phyloP scores from a whole-genome alignment of 2,888 invertebrate genomes.

The Macrosoma leucophasiata region DNA sequence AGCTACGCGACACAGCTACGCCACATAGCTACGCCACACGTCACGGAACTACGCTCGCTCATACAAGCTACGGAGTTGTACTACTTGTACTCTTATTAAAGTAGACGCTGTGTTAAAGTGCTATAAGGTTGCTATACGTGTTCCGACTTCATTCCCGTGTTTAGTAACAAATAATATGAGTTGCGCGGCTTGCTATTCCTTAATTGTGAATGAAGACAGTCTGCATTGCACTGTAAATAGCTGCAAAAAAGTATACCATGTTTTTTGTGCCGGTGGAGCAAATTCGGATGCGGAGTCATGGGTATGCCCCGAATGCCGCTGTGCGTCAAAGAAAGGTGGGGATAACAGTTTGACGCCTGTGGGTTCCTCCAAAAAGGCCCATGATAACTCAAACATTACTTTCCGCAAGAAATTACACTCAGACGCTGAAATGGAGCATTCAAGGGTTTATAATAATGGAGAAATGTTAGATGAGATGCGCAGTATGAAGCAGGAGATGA shows the following conservation, averaged over 20 bases:
- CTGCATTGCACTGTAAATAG: constrained; percentile 1
- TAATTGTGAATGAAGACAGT: constrained; percentile 1
- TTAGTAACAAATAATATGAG: not conserved
- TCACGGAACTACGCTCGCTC: no score
- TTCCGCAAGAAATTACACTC: constrained; percentile 7
- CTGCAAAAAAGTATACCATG: constrained; percentile 1
- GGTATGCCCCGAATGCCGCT: constrained; percentile 5
- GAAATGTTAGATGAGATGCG: constrained; percentile 2
- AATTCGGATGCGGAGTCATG: not conserved
- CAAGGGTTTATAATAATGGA: not conserved
- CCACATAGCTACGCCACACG: no score
- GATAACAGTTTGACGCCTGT: constrained; percentile 6
- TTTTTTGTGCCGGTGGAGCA: not conserved
- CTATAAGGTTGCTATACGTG: no score
- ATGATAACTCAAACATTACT: constrained; percentile 2
- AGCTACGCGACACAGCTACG: no score
- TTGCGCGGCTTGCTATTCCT: constrained; percentile 3
- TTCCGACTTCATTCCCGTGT: no score
- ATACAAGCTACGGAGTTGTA: no score
- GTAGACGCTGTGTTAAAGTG: no score
- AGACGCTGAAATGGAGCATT: not conserved
- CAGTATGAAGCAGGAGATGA: constrained; percentile 2
- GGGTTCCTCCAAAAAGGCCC: constrained; percentile 1
- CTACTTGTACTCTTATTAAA: no score
- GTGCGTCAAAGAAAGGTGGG: constrained; percentile 2